Base-by-base conservation (phyloP, 2,797 vertebrate species). In the Setipinna tenuifilis region DNA sequence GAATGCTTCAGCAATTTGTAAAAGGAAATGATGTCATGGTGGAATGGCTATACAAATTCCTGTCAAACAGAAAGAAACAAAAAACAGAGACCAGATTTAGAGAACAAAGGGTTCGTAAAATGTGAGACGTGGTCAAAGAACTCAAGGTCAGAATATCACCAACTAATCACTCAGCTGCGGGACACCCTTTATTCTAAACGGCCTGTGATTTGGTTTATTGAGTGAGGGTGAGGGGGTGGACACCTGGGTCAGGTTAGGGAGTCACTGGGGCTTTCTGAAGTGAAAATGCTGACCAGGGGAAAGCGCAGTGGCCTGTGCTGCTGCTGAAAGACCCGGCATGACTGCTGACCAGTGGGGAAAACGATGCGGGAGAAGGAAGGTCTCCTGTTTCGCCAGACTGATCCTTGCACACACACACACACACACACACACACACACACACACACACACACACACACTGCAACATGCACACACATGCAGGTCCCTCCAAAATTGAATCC, bases 331-430 rank as follows among this genome's bases (percentile, higher is more conserved):
- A 41, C 31, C 2, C 10, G 65, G 12, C 5, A 14, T 9, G 31
- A 75, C 14, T 75, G 68, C 35, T 78, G 71, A 59, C 25, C 59
- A 62, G 31, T 75, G 12, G 82, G 82, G 46, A 81, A 82, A n/a
- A 80, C 6, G 9, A 21, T 84, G 58, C 19, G 83, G 11, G 75
- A 81, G 86, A 12, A 86, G 11, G 46, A 61, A 89, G 28, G 31
- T 81, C n/a, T 65, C 61, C n/a, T 9, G n/a, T 65, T 23, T 23
- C n/a, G n/a, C 61, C 10, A 65, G n/a, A 65, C 21, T 65, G 35
- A 44, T 41, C 31, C 68, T 75, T 35, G 82, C 23, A 62, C 84
- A 83, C 35, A 6, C 50, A 54, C 50, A 54, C 50, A 54, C 50
- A 54, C 50, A 54, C 14, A 14, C 50, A 54, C 7, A 7, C 50